Base-by-base conservation (phyloP, 2,113 vertebrate genomes). In the Catharus bicknelli region DNA sequence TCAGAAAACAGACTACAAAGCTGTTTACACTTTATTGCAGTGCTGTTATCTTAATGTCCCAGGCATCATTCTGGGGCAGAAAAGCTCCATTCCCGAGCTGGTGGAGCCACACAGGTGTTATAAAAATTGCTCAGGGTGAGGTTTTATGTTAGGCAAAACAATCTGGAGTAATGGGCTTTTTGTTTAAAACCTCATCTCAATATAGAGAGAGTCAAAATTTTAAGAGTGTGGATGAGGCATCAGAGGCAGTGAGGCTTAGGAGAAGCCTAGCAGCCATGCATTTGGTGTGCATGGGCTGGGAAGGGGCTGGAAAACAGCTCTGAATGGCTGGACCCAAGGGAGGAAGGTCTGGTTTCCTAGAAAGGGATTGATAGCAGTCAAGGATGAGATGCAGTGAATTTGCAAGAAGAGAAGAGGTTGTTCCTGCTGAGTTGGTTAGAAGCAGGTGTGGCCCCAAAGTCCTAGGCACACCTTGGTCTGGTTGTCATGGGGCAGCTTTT, bases 31-130 rank as follows among this genome's bases (percentile, higher is more conserved):
- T 87, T 84, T 36, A 74, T 70, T 91, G 73, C 38, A 40, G 36
- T 64, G 36, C 42, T 61, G 7, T 87, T 94, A 89, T 53, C 85
- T 74, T 69, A 74, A 73, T 48, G 50, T 62, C 40, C 21, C 69
- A 74, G 59, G 42, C 42, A 36, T 62, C 34, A 43, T 77, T 89
- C 66, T 58, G 27, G 25, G 25, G 32, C n/a, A 72, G 40, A 85
- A 82, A 32, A 47, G 38, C 50, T 94, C 81, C 15, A 20, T 92
- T 95, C 79, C 2, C 0, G 29, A 63, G 70, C 57, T 76, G 34
- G 4, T 88, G n/a, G 43, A 88, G 62, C 34, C 50, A 36, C 43
- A 43, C 16, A 59, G 66, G 74, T 93, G 58, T 7, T 48, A 66
- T 20, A 40, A 83, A 69, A 48, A 45, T 90, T 63, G 38, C 36